Evolutionary conservation across 1,140 invertebrate species (phyloP).

Genomic region (Nixonia krombeini): DNA sequence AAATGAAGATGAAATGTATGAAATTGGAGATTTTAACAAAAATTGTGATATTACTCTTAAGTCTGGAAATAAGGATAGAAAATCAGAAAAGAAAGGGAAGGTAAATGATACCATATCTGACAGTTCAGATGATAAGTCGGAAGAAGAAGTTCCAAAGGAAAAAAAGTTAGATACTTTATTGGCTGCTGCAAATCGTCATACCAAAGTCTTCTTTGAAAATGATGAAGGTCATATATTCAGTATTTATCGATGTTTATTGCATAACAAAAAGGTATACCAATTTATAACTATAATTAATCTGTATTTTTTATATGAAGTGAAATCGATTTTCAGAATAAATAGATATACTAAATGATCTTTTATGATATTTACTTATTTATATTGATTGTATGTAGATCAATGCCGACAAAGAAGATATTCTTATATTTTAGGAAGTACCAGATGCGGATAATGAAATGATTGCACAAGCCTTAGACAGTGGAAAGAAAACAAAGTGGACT

Average conservation of each 20-base stretch:
- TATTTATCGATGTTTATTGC: conserved; percentile 79
- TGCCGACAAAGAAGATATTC: not conserved
- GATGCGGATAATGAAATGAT: conserved; percentile 68
- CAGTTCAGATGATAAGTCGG: conserved; percentile 55
- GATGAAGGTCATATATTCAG: conserved; percentile 78
- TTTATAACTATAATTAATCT: not conserved
- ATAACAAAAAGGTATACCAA: conserved; percentile 76
- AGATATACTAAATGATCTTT: too few species aligned
- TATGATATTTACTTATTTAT: too few species aligned
- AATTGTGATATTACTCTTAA: conserved; percentile 31
- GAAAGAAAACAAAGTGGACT: conserved; percentile 74
- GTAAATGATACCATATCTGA: conserved; percentile 50
- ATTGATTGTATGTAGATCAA: not conserved
- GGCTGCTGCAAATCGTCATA: conserved; percentile 74
- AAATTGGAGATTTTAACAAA: conserved; percentile 58
- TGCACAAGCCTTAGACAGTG: conserved; percentile 62
- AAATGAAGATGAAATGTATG: conserved; percentile 71
- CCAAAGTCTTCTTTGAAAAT: conserved; percentile 83
- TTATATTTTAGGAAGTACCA: conserved; percentile 69
- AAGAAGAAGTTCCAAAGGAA: conserved; percentile 45
- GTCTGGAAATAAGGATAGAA: conserved; percentile 32
- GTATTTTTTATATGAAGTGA: not conserved
- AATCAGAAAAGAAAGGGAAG: conserved; percentile 43
- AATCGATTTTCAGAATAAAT: too few species aligned
- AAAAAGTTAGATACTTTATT: conserved; percentile 61